Conservation (phyloP, 2,888 invertebrate species). For the Apotomis turbidana region DNA sequence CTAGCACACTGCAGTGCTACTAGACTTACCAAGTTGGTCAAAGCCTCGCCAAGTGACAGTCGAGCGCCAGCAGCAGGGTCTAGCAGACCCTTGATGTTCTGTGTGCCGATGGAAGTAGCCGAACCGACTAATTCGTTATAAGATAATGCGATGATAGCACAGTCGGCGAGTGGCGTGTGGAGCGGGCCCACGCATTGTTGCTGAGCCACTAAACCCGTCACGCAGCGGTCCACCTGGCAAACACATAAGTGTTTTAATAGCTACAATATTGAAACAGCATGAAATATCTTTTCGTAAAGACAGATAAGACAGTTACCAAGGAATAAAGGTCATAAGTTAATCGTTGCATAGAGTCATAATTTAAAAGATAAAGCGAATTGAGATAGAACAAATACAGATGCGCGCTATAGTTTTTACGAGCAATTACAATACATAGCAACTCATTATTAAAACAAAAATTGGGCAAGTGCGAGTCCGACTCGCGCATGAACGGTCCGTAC, state of each 20-base stretch:
- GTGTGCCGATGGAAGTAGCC: constrained; percentile 98
- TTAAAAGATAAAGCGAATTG: too few relatives aligned
- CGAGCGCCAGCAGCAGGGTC: constrained; percentile 94
- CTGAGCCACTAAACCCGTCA: constrained; percentile 97
- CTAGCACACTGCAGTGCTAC: too few relatives aligned
- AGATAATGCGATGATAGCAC: constrained; percentile 94
- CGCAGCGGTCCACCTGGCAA: constrained; percentile 91
- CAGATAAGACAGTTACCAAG: too few relatives aligned
- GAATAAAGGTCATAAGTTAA: too few relatives aligned
- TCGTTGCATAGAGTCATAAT: too few relatives aligned
- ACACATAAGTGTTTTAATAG: background rate
- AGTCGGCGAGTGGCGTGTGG: constrained; percentile 98
- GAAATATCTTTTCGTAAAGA: background rate
- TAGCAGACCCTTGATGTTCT: constrained; percentile 96
- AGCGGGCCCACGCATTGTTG: constrained; percentile 99
- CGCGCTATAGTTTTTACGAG: too few relatives aligned
- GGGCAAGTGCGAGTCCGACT: too few relatives aligned
- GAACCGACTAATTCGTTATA: constrained; percentile 92
- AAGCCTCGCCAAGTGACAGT: constrained; percentile 96
- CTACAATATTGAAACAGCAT: background rate
- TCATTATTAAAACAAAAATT: too few relatives aligned
- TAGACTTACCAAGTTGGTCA: constrained; percentile 93
- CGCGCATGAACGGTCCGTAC: too few relatives aligned
- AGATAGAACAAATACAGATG: too few relatives aligned
- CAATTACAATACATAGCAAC: too few relatives aligned